Evolutionary conservation across 2,113 vertebrate species (phyloP), one percentile per base, ranked within the genome.

Genomic region (Peucedramus taeniatus): DNA sequence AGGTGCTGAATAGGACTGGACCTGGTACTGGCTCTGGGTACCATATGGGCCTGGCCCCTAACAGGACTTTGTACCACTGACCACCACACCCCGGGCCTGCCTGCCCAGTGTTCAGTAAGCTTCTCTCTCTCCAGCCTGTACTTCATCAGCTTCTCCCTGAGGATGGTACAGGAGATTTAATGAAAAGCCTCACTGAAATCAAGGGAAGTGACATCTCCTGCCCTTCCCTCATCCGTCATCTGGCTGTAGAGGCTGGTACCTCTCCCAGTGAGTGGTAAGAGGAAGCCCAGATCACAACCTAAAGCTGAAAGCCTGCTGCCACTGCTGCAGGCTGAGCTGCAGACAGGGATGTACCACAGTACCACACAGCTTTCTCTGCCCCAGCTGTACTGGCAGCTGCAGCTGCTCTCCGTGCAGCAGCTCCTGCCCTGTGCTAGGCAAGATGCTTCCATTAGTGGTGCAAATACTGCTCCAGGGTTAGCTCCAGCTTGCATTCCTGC

Each of bases 191-290:
- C 23, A 13, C 20, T 39, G 1, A 57, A 53, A 53, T 53, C 31
- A 44, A 50, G 16, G 60, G 18, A 33, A 53, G 13, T 9, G 16
- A 26, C 51, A 40, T 1, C 9, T 31, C 4, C n/a, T 50, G 5
- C 24, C 21, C 27, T 23, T 37, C 66, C 23, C 30, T 70, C 26
- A n/a, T 18, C 61, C 1, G 2, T 5, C 5, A 12, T 68, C n/a
- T 22, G 27, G n/a, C 7, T 44, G 24, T 6, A 49, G 39, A 37
- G 5, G 20, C 1, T 19, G n/a, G 33, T 5, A 30, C 27, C 50
- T 24, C 33, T 61, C 26, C 23, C 19, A 2, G 1, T 1, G 21
- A 4, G 8, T 0, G 0, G 35, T 31, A 39, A 6, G 15, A 81
- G 31, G 39, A 53, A 49, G 42, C 15, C 23, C 1, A 35, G 42